These are phyloP conservation scores for Periophthalmodon schlosseri DNA, from an alignment of 2,113 vertebrate genomes.

Conservation along the genomic window DNA sequence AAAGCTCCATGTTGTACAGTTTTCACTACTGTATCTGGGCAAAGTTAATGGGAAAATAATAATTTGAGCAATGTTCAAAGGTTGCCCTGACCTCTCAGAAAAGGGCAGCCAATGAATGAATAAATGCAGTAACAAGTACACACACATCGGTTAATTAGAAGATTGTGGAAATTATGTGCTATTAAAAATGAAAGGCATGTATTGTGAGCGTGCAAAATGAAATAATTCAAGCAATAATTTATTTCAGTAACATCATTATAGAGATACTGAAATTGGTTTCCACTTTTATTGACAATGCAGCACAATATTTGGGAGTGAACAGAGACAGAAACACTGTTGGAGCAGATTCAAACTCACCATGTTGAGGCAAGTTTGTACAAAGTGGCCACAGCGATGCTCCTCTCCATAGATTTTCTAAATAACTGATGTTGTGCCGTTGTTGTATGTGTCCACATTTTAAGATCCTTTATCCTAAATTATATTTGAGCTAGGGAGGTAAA, in stretches of 20 bases:
- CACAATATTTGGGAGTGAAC: not conserved
- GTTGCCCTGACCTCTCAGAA: constrained; percentile 31
- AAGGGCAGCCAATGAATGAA: constrained; percentile 20
- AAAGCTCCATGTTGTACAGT: constrained; percentile 44
- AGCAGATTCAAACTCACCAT: not conserved
- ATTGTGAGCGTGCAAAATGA: not conserved
- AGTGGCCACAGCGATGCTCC: no score
- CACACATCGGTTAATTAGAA: not conserved
- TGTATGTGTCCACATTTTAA: no score
- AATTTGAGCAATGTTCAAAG: constrained; percentile 49
- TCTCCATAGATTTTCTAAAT: no score
- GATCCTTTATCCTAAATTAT: not conserved
- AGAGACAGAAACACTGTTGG: not conserved
- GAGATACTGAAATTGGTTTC: not conserved
- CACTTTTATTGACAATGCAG: no score
- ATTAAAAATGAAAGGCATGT: not conserved
- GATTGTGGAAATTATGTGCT: not conserved
- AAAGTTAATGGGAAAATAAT: constrained; percentile 58
- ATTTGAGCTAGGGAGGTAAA: not conserved
- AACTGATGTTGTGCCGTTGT: no score
- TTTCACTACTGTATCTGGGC: constrained; percentile 40
- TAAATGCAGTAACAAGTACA: not conserved
- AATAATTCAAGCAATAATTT: not conserved
- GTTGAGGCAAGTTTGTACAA: not conserved
- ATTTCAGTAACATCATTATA: not conserved